Conservation (phyloP, 2,797 vertebrate genomes). For the Leptatherina wallacei region DNA sequence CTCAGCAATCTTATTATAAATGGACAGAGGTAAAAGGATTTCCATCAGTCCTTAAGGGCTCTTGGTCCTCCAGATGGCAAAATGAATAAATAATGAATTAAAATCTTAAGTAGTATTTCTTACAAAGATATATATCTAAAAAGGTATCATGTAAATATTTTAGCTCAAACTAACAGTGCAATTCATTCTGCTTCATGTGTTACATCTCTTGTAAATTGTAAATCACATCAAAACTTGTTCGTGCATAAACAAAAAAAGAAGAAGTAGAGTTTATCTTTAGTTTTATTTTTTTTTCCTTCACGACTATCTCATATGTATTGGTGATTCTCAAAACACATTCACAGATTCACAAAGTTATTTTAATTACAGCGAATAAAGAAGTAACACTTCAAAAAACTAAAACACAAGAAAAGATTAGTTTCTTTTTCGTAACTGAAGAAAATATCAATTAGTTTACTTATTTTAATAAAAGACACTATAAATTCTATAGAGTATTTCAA, state of each 20-base stretch:
- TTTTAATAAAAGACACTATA: constrained; percentile 68
- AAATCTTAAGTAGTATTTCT: constrained; percentile 4
- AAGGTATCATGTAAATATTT: constrained; percentile 13
- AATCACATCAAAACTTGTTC: constrained; percentile 72
- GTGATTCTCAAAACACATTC: constrained; percentile 79
- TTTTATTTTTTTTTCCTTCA: constrained; percentile 81
- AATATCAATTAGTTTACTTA: constrained; percentile 70
- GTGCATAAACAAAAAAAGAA: constrained; percentile 77
- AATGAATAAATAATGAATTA: constrained; percentile 3
- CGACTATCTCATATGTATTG: constrained; percentile 68
- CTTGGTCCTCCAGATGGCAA: constrained; percentile 57
- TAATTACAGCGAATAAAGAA: constrained; percentile 78
- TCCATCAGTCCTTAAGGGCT: constrained; percentile 14
- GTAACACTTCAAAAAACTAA: constrained; percentile 75
- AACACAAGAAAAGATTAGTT: constrained; percentile 72
- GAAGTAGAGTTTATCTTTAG: constrained; percentile 77
- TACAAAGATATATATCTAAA: constrained; percentile 21
- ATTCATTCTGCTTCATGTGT: constrained; percentile 49
- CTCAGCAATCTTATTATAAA: constrained; percentile 50
- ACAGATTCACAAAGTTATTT: constrained; percentile 81
- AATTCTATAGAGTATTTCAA: constrained; percentile 66
- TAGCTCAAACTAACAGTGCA: constrained; percentile 23
- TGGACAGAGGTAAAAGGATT: constrained; percentile 12
- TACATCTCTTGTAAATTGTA: constrained; percentile 56
- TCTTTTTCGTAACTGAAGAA: constrained; percentile 63